Base-by-base conservation (phyloP, 1,140 invertebrate species). In the Plutomurus gul region DNA sequence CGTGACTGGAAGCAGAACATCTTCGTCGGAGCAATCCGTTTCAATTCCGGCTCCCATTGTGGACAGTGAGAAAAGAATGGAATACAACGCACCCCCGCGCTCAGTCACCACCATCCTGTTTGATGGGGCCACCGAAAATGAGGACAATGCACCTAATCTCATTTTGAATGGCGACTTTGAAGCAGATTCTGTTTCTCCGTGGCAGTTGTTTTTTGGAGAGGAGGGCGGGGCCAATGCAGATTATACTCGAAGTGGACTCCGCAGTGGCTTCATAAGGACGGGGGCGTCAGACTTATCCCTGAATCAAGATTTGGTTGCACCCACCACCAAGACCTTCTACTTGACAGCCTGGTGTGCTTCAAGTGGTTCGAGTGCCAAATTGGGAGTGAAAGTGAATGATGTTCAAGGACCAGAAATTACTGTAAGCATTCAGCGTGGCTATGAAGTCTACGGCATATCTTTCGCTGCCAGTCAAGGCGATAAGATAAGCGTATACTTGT, bases 301-400 rank as follows among this genome's bases (percentile, higher is more conserved):
- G 20, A 47, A 27, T 37, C 79, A 81, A 77, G 46, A 70, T 36
- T n/a, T 81, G 22, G 76, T n/a, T 2, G 76, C 51, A n/a, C 51
- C 51, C 10, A 30, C 0, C 40, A 30, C 30, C 10, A 51, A 43
- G 6, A 47, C 16, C 0, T 81, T 75, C 22, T 71, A 65, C 27
- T 39, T 81, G 8, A 60, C 71, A 10, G 80, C 80, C 3, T 75
- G 80, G 80, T 75, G 71, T 43, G 80, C 76, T 18, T 36, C 51
- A 4, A 76, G 51, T 25, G 73, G 73, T 1, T 22, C 37, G 1
- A 18, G n/a, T n/a, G 65, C 77, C 16, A 76, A 71, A 72, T 40
- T 81, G 11, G 80, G 76, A 5, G 46, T 78, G 4, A 22, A 75
- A 47, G 25, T 81, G n/a, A 78, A 81, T 47, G 80, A 70, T n/a